These are phyloP conservation scores for Odontocolon sp. DNA, from an alignment of 2,888 invertebrate species.

Conservation along the genomic window DNA sequence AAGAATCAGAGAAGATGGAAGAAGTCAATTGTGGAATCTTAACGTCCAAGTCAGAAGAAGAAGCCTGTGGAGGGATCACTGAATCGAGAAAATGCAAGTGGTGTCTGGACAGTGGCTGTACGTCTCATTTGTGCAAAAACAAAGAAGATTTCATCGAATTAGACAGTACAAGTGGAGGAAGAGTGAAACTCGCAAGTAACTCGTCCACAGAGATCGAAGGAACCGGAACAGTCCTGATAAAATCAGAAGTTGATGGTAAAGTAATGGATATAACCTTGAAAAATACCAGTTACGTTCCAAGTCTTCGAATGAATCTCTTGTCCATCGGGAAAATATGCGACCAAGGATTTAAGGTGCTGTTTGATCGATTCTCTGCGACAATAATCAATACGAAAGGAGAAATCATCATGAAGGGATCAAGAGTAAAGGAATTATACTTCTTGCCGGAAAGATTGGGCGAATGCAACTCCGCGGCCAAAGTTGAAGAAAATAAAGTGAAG, in stretches of 20 bases:
- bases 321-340: constrained; percentile 48
- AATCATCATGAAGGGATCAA: background rate
- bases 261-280: constrained; percentile 17
- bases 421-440: constrained; percentile 22
- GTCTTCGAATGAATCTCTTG: constrained; percentile 40
- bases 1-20: background rate
- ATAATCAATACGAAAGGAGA: constrained; percentile 31
- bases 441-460: background rate
- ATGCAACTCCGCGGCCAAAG: constrained; percentile 9
- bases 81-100: background rate
- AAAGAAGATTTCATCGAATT: constrained; percentile 11
- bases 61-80: background rate
- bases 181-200: constrained; percentile 39
- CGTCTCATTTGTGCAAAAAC: constrained; percentile 16
- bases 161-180: background rate
- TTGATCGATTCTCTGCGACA: constrained; percentile 11
- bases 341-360: constrained; percentile 4
- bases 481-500: background rate
- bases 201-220: constrained; percentile 17
- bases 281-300: constrained; percentile 5
- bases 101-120: constrained; percentile 81
- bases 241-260: background rate
- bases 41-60: background rate
- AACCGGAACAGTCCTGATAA: constrained; percentile 8
- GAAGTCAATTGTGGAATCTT: too few relatives aligned